Evolutionary conservation across 2,113 vertebrate genomes (phyloP).

Genomic region (Hiodon alosoides): DNA sequence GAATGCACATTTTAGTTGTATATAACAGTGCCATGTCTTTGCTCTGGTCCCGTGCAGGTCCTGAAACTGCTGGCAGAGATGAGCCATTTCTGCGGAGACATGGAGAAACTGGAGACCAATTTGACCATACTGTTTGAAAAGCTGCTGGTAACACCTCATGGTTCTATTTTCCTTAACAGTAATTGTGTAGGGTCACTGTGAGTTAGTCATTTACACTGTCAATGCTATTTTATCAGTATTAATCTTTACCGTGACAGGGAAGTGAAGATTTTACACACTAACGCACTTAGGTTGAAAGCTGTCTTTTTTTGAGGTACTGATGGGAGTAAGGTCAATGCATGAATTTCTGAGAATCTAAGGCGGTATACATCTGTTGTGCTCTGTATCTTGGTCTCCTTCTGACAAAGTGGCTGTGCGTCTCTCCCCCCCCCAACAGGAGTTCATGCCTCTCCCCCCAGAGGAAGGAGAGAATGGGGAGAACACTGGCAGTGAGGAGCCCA

Average conservation of each 20-base stretch:
- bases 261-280: no score
- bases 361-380: not conserved
- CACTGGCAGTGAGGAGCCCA: constrained; percentile 82
- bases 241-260: no score
- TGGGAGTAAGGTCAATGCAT: no score
- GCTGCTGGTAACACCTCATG: constrained; percentile 75
- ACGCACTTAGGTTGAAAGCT: no score
- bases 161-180: no score
- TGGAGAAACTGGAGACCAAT: constrained; percentile 97
- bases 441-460: constrained; percentile 93
- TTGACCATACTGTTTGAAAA: constrained; percentile 93
- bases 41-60: constrained; percentile 62
- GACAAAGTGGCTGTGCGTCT: not conserved
- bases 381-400: not conserved
- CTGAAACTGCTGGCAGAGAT: constrained; percentile 96
- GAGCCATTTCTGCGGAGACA: constrained; percentile 96
- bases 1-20: not conserved
- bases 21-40: not conserved
- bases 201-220: not conserved
- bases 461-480: constrained; percentile 95
- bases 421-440: constrained; percentile 69
- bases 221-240: no score
- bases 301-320: no score
- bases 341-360: no score
- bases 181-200: not conserved